Conservation (phyloP, 1,140 invertebrate genomes). For the Marisa cornuarietis region DNA sequence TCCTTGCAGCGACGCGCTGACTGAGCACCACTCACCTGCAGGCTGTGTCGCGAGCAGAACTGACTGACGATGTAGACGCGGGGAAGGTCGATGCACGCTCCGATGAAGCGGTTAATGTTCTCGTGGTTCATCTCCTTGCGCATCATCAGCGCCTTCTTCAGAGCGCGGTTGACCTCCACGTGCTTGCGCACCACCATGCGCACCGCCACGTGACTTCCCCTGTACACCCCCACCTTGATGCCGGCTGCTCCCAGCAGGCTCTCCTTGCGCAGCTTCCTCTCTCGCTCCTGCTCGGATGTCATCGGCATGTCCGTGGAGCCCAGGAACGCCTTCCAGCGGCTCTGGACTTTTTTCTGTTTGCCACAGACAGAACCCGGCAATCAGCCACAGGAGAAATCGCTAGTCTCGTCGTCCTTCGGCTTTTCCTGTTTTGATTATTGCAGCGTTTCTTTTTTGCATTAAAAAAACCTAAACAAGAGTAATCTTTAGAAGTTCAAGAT, state of each 20-base stretch:
- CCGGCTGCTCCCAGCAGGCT: constrained; percentile 1
- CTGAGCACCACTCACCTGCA: constrained; percentile 46
- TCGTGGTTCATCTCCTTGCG: constrained; percentile 89
- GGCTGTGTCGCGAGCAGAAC: constrained; percentile 86
- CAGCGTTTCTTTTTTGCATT: too few species aligned
- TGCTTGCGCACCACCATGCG: constrained; percentile 82
- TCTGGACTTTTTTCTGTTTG: constrained; percentile 32
- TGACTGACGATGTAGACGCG: constrained; percentile 89
- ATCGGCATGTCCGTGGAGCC: constrained; percentile 22
- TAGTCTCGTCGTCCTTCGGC: too few species aligned
- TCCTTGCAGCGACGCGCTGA: too few species aligned
- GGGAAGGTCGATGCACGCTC: constrained; percentile 85
- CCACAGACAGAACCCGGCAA: not conserved
- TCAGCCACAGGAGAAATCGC: not conserved
- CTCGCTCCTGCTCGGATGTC: constrained; percentile 5
- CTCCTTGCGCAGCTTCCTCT: not conserved
- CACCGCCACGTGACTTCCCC: constrained; percentile 38
- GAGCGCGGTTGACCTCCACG: constrained; percentile 88
- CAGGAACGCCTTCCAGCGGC: constrained; percentile 39
- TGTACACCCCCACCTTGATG: constrained; percentile 76
- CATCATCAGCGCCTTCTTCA: constrained; percentile 98
- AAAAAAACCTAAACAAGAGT: too few species aligned
- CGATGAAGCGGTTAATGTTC: constrained; percentile 97
- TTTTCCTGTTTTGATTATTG: too few species aligned
- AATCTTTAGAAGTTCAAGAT: too few species aligned